These are phyloP conservation scores for Podilymbus podiceps DNA, from an alignment of 2,113 vertebrate species.

Conservation along the genomic window DNA sequence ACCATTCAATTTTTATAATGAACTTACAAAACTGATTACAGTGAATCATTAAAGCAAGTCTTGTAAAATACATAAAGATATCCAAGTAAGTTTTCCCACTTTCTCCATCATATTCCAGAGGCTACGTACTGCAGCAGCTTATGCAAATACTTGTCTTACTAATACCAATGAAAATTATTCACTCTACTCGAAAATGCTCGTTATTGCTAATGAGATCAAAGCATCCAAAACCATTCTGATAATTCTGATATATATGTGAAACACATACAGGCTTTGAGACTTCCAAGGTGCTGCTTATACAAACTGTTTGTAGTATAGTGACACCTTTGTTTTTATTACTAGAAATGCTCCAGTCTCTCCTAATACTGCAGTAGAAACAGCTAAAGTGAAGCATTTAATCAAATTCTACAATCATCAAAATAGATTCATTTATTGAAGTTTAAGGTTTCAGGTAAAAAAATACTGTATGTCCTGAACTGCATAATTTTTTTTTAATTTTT, in stretches of 20 bases:
- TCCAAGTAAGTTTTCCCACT: not conserved
- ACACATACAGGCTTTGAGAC: not conserved
- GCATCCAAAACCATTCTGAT: not conserved
- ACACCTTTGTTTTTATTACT: not conserved
- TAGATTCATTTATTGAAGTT: not conserved
- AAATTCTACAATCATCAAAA: not conserved
- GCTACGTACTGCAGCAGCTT: not conserved
- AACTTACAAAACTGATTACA: not conserved
- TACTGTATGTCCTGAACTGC: not conserved
- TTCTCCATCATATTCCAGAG: not conserved
- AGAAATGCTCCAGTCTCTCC: not conserved
- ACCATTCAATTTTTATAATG: not conserved
- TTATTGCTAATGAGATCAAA: not conserved
- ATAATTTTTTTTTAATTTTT: not conserved
- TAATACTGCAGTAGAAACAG: not conserved
- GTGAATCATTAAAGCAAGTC: not conserved
- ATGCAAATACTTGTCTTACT: not conserved
- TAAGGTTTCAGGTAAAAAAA: not conserved
- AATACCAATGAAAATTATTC: not conserved
- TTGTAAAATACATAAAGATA: not conserved
- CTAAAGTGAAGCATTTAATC: not conserved
- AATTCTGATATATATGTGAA: not conserved
- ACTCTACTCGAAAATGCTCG: not conserved
- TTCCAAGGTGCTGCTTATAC: not conserved
- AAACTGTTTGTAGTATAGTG: not conserved